Evolutionary conservation across 2,797 vertebrate species (phyloP).

Genomic region (Sebastes wilsoni): DNA sequence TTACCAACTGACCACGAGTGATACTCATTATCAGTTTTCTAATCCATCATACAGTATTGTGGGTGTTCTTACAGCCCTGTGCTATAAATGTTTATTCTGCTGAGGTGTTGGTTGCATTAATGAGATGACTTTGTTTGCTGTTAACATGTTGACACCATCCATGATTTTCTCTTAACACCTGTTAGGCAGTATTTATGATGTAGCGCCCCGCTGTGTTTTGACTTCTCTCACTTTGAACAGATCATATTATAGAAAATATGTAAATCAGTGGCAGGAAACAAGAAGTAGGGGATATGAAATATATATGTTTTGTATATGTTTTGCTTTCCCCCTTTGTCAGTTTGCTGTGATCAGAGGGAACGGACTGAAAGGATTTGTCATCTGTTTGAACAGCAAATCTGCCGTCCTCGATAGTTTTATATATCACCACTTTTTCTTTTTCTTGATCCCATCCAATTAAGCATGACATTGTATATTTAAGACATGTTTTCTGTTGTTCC

Average conservation of each 20-base stretch:
- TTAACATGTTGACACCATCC: neutral
- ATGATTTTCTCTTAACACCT: neutral
- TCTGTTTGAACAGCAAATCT: constrained; percentile 48
- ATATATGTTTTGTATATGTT: constrained; percentile 1
- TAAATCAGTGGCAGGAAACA: constrained; percentile 13
- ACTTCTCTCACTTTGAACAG: constrained; percentile 9
- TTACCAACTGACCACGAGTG: constrained; percentile 6
- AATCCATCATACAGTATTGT: neutral
- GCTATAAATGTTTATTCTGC: neutral
- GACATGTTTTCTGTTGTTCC: constrained; percentile 41
- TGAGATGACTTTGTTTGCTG: neutral
- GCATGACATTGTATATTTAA: constrained; percentile 56
- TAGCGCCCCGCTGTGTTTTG: neutral
- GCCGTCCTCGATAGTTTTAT: neutral
- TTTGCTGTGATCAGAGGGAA: constrained; percentile 41
- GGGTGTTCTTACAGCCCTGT: neutral
- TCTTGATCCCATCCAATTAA: constrained; percentile 49
- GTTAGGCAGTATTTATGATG: neutral
- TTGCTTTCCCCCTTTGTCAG: neutral
- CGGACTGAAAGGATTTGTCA: constrained; percentile 17
- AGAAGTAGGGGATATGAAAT: neutral
- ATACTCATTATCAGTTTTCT: constrained; percentile 4
- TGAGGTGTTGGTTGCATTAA: neutral
- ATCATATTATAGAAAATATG: neutral
- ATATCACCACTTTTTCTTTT: constrained; percentile 4